A percentile compares a stretch with the other conserved stretches of the same genome.
Conservation (phyloP, 2,797 vertebrate species). For the Anomalospiza imberbis region DNA sequence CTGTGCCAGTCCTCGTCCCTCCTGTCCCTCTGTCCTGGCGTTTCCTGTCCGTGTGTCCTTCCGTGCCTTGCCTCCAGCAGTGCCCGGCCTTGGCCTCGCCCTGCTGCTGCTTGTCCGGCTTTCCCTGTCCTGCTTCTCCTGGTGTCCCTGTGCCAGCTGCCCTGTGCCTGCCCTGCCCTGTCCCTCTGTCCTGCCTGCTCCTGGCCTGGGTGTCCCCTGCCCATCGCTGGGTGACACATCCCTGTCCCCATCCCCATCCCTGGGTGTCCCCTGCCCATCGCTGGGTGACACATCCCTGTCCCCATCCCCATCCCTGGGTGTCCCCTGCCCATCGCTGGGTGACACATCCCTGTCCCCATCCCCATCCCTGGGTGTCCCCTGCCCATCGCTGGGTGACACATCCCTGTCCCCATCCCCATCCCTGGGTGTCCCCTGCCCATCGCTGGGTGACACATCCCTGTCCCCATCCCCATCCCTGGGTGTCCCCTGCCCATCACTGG, state of each 20-base stretch:
- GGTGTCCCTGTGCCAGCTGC: neutral
- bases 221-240: no score
- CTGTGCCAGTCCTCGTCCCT: neutral
- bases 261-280: neutral
- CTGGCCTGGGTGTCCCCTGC: neutral
- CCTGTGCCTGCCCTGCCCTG: neutral
- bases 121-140: neutral
- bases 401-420: neutral
- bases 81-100: neutral
- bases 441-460: no score
- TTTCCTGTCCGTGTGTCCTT: constrained; percentile 22
- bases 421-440: neutral
- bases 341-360: no score
- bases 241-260: neutral
- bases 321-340: neutral
- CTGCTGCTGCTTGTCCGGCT: rapidly evolving
- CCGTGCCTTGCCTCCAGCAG: rapidly evolving
- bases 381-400: neutral
- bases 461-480: neutral
- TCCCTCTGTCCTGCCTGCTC: neutral
- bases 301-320: neutral
- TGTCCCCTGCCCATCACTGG: neutral
- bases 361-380: neutral
- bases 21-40: neutral
- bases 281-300: neutral